These are phyloP conservation scores for Chelonus insularis DNA, from an alignment of 1,140 invertebrate species.

Conservation along the genomic window DNA sequence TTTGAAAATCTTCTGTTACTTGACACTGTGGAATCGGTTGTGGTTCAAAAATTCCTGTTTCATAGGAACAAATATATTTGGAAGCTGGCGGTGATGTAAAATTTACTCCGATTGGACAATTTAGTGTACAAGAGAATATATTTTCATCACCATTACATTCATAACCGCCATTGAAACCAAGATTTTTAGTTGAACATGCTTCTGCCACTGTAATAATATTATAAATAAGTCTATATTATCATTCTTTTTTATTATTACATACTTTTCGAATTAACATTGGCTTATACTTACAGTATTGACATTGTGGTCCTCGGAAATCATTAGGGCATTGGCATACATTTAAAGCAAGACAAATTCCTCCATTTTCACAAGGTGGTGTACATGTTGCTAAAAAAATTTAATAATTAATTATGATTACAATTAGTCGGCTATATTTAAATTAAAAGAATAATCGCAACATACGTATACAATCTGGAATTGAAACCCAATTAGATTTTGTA, in stretches of 20 bases:
- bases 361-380: constrained; percentile 73
- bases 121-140: constrained; percentile 66
- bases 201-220: constrained; percentile 59
- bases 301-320: constrained; percentile 71
- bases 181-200: constrained; percentile 64
- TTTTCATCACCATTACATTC: constrained; percentile 67
- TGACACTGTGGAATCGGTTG: constrained; percentile 74
- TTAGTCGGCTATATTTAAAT: neutral
- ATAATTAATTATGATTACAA: neutral
- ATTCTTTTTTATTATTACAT: constrained; percentile 5
- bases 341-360: constrained; percentile 73
- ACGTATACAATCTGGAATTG: constrained; percentile 70
- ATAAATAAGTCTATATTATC: neutral
- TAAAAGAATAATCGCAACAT: constrained; percentile 15
- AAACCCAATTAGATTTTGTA: constrained; percentile 61
- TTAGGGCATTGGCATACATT: constrained; percentile 77
- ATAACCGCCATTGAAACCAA: constrained; percentile 76
- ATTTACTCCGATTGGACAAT: constrained; percentile 67
- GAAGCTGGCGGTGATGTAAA: constrained; percentile 66
- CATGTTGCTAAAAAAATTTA: constrained; percentile 66
- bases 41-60: constrained; percentile 70
- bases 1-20: constrained; percentile 59
- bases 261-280: constrained; percentile 21
- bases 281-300: constrained; percentile 76
- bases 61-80: constrained; percentile 71